Evolutionary conservation across 2,888 invertebrate species (phyloP), one percentile per base, ranked within the genome.

Genomic region (Synanthedon formicaeformis): DNA sequence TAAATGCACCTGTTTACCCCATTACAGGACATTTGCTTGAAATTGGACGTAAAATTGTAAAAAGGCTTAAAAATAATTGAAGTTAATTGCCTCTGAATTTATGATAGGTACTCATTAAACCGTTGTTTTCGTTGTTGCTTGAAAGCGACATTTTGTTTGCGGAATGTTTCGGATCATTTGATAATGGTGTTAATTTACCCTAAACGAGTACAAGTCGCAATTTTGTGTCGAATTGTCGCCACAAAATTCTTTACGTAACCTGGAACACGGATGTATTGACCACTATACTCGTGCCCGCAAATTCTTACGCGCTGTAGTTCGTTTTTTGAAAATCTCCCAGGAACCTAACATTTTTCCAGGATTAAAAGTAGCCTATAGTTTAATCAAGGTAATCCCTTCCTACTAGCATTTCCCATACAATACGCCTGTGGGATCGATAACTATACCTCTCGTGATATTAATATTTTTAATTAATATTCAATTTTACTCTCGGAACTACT

Each of bases 1-100:
- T 74, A 73, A 75, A 69, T 75, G 73, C 81, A 81, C 78, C 78
- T 81, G 80, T 71, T 77, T 71, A 64, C 67, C 61, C 65, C 59
- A 64, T 69, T 67, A 67, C 65, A 55, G 58, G 56, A 64, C 61
- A 67, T 69, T 68, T 63, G 56, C 51, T 55, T 55, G 60, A 67
- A 70, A 67, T 65, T 65, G 62, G 66, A 63, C 61, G 58, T 60
- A 57, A 65, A 65, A 69, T 65, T 53, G 54, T 53, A 48, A 50
- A 50, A 63, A 61, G 63, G 59, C 56, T 59, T 57, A 52, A 56
- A 64, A 62, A 56, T 56, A 60, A 63, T 60, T 60, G 57, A 61
- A 61, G 64, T 63, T 70, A 69, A 71, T 72, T 70, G 65, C 64
- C 59, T 62, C 56, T 58, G 58, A 63, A 64, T 67, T 68, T 65